A percentile compares a stretch with the other conserved stretches of the same genome.
phyloP scores from a whole-genome alignment of 2,797 vertebrate species.

The Sorex maritimensis region DNA sequence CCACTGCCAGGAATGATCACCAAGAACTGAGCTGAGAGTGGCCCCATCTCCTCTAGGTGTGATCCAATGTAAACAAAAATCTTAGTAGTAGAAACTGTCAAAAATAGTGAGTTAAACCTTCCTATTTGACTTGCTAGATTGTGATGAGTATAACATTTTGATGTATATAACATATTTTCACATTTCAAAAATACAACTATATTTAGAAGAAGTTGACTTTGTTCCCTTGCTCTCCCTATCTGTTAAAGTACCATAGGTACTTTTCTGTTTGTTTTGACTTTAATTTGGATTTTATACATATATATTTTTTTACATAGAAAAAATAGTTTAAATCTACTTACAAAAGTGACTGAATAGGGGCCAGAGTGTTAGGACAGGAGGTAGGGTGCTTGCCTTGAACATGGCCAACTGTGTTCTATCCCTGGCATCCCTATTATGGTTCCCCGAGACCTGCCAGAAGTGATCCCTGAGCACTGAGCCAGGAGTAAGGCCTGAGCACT shows the following conservation, averaged over 20 bases:
- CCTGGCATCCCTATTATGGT: too few species aligned
- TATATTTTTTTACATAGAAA: conserved; percentile 50
- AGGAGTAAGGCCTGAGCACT: too few species aligned
- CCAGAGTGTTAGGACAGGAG: too few species aligned
- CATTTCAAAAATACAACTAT: conserved; percentile 10
- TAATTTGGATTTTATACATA: not conserved
- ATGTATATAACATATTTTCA: not conserved
- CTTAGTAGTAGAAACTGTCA: not conserved
- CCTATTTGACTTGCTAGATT: conserved; percentile 13
- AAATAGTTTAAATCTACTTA: conserved; percentile 16
- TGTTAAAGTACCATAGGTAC: not conserved
- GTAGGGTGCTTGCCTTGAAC: too few species aligned
- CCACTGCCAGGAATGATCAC: too few species aligned
- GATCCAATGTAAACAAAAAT: not conserved
- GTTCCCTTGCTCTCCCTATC: not conserved
- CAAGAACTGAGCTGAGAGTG: too few species aligned
- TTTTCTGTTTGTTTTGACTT: conserved; percentile 23
- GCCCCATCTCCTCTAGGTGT: too few species aligned
- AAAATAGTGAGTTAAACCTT: conserved; percentile 27
- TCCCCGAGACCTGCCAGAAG: too few species aligned
- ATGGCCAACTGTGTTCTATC: too few species aligned
- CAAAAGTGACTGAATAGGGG: not conserved
- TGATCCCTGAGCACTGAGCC: too few species aligned
- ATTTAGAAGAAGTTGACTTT: not conserved
- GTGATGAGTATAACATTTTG: not conserved